These are phyloP conservation scores for Caerostris extrusa DNA, from an alignment of 1,140 invertebrate species.

Conservation along the genomic window DNA sequence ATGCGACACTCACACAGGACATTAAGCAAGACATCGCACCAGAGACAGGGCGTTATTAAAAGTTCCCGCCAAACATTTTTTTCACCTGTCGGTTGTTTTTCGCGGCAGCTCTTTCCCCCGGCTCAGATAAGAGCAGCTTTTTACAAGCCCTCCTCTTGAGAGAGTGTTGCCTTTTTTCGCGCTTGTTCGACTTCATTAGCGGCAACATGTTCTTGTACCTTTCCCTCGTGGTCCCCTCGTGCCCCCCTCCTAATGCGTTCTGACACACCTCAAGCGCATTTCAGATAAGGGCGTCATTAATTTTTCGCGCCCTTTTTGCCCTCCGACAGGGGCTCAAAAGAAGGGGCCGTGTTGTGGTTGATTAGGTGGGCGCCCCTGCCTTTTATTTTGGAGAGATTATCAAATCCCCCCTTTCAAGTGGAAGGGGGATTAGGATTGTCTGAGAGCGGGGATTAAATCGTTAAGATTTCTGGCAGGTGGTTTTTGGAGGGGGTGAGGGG, in stretches of 20 bases:
- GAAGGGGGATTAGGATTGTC: constrained; percentile 6
- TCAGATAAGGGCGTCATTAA: constrained; percentile 6
- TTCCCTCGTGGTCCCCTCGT: too few relatives aligned
- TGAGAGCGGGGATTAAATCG: constrained; percentile 6
- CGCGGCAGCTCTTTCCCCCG: too few relatives aligned
- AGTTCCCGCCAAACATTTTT: too few relatives aligned
- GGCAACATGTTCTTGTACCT: neutral
- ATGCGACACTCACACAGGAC: too few relatives aligned
- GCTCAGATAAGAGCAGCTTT: too few relatives aligned
- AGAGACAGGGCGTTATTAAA: too few relatives aligned
- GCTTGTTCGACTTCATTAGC: constrained; percentile 2
- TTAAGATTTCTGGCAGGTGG: constrained; percentile 21
- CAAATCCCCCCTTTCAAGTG: neutral
- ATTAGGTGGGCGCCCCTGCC: neutral
- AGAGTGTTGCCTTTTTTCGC: neutral
- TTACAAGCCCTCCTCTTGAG: neutral
- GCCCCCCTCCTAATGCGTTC: neutral
- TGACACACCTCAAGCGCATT: neutral
- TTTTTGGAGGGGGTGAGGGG: too few relatives aligned
- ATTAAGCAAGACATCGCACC: too few relatives aligned
- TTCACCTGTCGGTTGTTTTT: too few relatives aligned
- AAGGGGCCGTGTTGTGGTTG: neutral
- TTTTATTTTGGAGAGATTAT: constrained; percentile 25
- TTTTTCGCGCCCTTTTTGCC: neutral
- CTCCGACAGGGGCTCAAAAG: too few relatives aligned